Evolutionary conservation across 2,888 invertebrate genomes (phyloP), one percentile per base, ranked within the genome.

Genomic region (Archaeoteleia sp.): DNA sequence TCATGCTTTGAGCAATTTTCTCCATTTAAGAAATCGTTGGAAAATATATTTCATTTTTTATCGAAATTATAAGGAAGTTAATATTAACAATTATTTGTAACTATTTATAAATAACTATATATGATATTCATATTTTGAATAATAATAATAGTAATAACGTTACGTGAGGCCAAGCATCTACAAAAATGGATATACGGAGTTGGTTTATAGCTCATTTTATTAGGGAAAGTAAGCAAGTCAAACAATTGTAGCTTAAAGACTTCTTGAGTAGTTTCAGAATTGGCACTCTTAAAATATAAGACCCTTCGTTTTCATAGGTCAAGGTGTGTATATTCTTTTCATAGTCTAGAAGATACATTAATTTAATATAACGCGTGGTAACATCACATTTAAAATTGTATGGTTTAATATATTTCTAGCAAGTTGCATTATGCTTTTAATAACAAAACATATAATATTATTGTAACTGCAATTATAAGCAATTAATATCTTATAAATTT

Each of bases 181-280:
- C 35, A 39, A 55, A 43, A 55, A 46, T 35, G 9, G 13, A 13
- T 32, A 12, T 8, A 32, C 30, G 14, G 27, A n/a, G 15, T 55
- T 46, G 14, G 20, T 46, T 34, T 55, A 46, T 39, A 15, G 9
- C 27, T 45, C 37, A 14, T 55, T 45, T 45, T 37, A 45, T 37
- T 35, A 45, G 37, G 20, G 45, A 55, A 45, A 55, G 45, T 37
- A 45, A 43, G 12, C 2, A 23, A 25, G 17, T 45, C 29, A 10
- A 45, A 45, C 45, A 53, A 40, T 53, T 25, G 40, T 14, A 17
- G 40, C 32, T 40, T 53, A 40, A 40, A 53, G 30, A 17, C 51
- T 53, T 4, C 12, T 32, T 30, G 20, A 40, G 40, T 29, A 14
- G 51, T 20, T 32, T 40, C 30, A 20, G 10, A 51, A 40, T 51